Percentiles rank a stretch among this genome's conserved stretches.
These are phyloP conservation scores for Cataglyphis hispanica DNA, from an alignment of 1,140 invertebrate genomes.

Conservation along the genomic window DNA sequence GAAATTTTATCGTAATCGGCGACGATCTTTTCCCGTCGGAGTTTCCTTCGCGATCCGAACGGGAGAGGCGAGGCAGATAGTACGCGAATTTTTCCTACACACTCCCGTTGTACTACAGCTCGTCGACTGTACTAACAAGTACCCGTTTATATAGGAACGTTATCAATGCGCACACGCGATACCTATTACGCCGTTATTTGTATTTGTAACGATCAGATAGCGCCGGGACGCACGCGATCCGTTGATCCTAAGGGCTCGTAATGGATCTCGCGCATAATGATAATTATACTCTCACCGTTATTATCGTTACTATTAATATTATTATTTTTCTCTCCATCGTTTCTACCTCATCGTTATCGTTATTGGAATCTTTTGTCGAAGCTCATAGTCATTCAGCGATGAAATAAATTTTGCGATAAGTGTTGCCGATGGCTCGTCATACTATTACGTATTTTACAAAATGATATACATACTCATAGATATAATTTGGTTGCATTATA, in stretches of 20 bases:
- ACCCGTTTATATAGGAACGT: constrained; percentile 60
- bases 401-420: background rate
- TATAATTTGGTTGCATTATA: background rate
- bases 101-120: constrained; percentile 29
- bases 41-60: background rate
- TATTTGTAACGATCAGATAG: constrained; percentile 64
- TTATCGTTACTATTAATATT: constrained; percentile 60
- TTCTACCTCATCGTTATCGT: constrained; percentile 28
- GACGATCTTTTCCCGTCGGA: background rate
- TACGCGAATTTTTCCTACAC: constrained; percentile 38
- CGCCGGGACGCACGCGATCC: constrained; percentile 56
- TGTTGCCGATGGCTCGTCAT: background rate
- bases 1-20: background rate
- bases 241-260: constrained; percentile 51
- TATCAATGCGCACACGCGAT: constrained; percentile 62
- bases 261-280: constrained; percentile 48
- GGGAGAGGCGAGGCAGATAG: background rate
- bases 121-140: constrained; percentile 56
- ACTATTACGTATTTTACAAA: background rate
- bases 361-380: constrained; percentile 40
- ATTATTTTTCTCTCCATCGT: background rate
- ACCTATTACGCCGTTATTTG: constrained; percentile 62
- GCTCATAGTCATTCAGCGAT: constrained; percentile 15
- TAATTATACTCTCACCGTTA: constrained; percentile 52
- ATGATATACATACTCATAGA: background rate